Percentiles rank a stretch among this genome's conserved stretches.
Evolutionary conservation across 1,140 invertebrate species (phyloP).

Genomic region (Cepaea nemoralis): DNA sequence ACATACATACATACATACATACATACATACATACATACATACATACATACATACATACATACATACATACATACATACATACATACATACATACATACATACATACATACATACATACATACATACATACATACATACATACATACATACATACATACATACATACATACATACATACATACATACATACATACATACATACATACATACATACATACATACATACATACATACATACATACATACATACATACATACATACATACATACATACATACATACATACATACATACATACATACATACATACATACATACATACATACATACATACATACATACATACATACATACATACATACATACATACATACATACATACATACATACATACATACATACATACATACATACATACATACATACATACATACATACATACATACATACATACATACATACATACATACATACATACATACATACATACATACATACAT

Average conservation of each 20-base stretch:
- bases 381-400: slow-evolving; percentile 5
- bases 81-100: background rate
- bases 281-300: slow-evolving; percentile 15
- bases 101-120: background rate
- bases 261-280: background rate
- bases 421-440: slow-evolving; percentile 14
- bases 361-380: slow-evolving; percentile 23
- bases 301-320: slow-evolving; percentile 6
- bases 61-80: background rate
- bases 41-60: background rate
- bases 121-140: slow-evolving; percentile 14
- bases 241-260: slow-evolving; percentile 2
- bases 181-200: slow-evolving; percentile 3
- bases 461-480: slow-evolving; percentile 14
- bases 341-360: slow-evolving; percentile 13
- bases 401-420: slow-evolving; percentile 14
- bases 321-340: background rate
- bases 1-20: background rate
- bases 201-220: slow-evolving; percentile 13
- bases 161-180: background rate
- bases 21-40: background rate
- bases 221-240: slow-evolving; percentile 8
- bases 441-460: slow-evolving; percentile 13
- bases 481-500: slow-evolving; percentile 13
- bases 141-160: no score